Base-by-base conservation (phyloP, 2,888 invertebrate genomes). In the Leptothorax acervorum region DNA sequence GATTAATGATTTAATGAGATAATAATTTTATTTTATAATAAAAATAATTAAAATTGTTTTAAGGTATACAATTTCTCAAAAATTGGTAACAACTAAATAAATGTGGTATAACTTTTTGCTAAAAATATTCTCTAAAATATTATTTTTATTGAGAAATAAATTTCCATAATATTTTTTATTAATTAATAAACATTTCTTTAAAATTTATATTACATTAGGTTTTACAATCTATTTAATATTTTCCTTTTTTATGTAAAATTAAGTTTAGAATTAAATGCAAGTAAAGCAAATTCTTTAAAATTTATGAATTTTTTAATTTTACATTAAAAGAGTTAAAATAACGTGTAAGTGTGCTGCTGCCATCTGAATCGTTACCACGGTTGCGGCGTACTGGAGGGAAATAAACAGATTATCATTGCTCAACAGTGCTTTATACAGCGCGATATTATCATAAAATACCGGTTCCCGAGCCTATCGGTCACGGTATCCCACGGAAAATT, bases 321-420 rank as follows among this genome's bases (percentile, higher is more conserved):
- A 18, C 6, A 12, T 12, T n/a, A 2, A 73, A 28, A 48, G 12
- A 6, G 11, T 48, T 45, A 48, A 60, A 60, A 35, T 23, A 23
- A 70, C 31, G 12, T 2, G 12, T 45, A 71, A 35, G 0, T 28
- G 0, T 28, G 28, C 28, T n/a, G 42, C 70, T 31, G 35, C 70
- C 45, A 66, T 63, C 42, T 28, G 66, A 55, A 70, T 65, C 28
- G 15, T 62, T 55, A 66, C 55, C 6, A 42, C 31, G 42, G n/a
- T 39, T 18, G 39, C 39, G 18, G 53, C 28, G 68, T 79, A 53
- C 63, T 35, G 76, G 1, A 84, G 84, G 53, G 86, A 78, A 87
- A 68, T 71, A 71, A 86, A 86, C 86, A 86, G 83, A 87, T 87
- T 86, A 86, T 88, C 79, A 76, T 82, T 75, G 78, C 55, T 63